Conservation (phyloP, 30 jellyfish, hydroid and myxozoan genomes). For the Turritopsis dohrnii region DNA sequence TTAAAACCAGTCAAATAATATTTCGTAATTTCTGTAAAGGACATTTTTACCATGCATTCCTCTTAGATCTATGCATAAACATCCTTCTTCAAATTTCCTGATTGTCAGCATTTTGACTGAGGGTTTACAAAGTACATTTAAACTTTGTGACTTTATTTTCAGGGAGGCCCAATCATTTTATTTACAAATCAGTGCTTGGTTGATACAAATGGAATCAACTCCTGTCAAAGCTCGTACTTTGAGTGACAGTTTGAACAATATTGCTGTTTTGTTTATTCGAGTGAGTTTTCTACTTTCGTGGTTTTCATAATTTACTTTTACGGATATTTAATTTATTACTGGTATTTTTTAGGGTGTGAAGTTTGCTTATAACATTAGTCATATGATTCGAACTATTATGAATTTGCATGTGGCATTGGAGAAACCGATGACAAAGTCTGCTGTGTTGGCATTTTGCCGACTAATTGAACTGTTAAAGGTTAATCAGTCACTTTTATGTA, state of each 20-base stretch:
- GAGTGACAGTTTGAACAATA: constrained; percentile 61
- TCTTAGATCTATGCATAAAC: no score
- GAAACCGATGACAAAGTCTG: constrained; percentile 95
- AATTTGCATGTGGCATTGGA: constrained; percentile 83
- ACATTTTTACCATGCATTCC: no score
- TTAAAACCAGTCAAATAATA: no score
- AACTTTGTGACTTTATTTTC: not conserved
- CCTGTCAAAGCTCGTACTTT: constrained; percentile 21
- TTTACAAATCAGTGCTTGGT: constrained; percentile 72
- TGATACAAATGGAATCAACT: constrained; percentile 95
- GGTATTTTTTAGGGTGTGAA: constrained; percentile 52
- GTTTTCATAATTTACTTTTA: no score
- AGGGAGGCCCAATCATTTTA: constrained; percentile 51
- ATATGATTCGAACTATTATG: constrained; percentile 81
- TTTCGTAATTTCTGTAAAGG: no score
- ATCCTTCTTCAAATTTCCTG: no score
- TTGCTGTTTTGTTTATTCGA: constrained; percentile 70
- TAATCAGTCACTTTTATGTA: not conserved
- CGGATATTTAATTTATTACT: not conserved
- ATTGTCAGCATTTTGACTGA: no score
- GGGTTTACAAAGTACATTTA: not conserved
- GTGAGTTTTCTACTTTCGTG: constrained; percentile 28
- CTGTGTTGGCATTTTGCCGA: constrained; percentile 88
- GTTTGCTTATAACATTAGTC: constrained; percentile 87
- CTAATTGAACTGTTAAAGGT: constrained; percentile 86